Evolutionary conservation across 2,888 invertebrate genomes (phyloP).

Genomic region (Dastarcus helophoroides): DNA sequence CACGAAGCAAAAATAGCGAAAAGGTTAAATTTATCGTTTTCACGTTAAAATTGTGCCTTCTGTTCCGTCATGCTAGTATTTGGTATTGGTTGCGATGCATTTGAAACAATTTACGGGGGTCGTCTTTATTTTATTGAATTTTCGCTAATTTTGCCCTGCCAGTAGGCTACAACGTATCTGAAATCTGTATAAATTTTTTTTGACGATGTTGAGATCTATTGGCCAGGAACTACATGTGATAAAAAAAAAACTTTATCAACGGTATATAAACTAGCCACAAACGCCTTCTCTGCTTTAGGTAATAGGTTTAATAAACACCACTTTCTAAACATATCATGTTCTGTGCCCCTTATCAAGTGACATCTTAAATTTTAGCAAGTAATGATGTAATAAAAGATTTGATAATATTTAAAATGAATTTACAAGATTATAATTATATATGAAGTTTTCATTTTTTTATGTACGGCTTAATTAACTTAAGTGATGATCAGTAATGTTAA

Average conservation of each 20-base stretch:
- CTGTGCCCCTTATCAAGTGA: conserved; percentile 63
- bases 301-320: conserved; percentile 35
- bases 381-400: conserved; percentile 36
- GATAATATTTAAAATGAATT: conserved; percentile 40
- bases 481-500: no score
- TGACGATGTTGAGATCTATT: no score
- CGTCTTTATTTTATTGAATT: no score
- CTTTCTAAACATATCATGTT: conserved; percentile 70
- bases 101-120: no score
- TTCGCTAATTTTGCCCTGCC: no score
- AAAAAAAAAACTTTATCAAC: conserved; percentile 36
- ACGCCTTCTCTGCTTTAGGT: conserved; percentile 45
- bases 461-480: no score
- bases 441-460: no score
- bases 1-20: no score
- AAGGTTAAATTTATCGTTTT: no score
- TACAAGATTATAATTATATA: conserved; percentile 24
- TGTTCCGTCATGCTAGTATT: no score
- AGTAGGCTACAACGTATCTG: conserved; percentile 5
- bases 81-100: no score
- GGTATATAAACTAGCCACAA: conserved; percentile 39
- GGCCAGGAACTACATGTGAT: conserved; percentile 27
- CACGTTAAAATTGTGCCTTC: no score
- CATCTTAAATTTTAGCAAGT: conserved; percentile 43
- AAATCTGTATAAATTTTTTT: conserved; percentile 25